These are phyloP conservation scores for Eristalinus sepulchralis DNA, from an alignment of 2,888 invertebrate species.

Conservation along the genomic window DNA sequence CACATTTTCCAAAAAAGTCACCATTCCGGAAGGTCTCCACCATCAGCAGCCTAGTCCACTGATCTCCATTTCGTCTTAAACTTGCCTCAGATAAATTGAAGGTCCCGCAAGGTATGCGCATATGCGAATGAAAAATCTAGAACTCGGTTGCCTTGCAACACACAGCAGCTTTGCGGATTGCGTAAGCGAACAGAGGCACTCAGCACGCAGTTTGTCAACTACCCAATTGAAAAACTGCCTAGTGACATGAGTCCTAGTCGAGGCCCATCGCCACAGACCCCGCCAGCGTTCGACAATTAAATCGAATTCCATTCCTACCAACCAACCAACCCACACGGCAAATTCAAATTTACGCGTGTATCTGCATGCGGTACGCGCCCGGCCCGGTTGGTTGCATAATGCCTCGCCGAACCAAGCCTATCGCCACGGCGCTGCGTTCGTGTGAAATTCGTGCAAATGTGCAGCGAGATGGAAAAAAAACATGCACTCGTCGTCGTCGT, in stretches of 20 bases:
- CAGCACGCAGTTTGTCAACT: background rate
- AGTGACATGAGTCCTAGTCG: background rate
- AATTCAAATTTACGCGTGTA: constrained; percentile 46
- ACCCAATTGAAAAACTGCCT: background rate
- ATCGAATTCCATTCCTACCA: constrained; percentile 38
- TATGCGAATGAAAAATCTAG: background rate
- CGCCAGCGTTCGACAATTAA: background rate
- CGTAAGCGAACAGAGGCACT: background rate
- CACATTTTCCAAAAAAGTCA: background rate
- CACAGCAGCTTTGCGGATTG: background rate
- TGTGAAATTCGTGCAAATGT: constrained; percentile 41
- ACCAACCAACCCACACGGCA: constrained; percentile 33
- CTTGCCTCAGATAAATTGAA: background rate
- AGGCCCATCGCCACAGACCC: background rate
- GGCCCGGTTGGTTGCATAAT: constrained; percentile 49
- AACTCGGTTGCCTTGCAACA: background rate
- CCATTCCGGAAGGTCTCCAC: background rate
- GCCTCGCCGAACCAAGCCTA: constrained; percentile 31
- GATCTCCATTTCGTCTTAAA: background rate
- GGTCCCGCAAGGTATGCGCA: background rate
- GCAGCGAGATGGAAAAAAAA: constrained; percentile 23
- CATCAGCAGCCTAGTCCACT: background rate
- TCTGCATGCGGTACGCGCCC: constrained; percentile 33
- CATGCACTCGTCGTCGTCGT: constrained; percentile 22
- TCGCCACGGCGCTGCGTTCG: constrained; percentile 25